phyloP scores from a whole-genome alignment of 2,888 invertebrate genomes.

The Melangyna quadrimaculata region DNA sequence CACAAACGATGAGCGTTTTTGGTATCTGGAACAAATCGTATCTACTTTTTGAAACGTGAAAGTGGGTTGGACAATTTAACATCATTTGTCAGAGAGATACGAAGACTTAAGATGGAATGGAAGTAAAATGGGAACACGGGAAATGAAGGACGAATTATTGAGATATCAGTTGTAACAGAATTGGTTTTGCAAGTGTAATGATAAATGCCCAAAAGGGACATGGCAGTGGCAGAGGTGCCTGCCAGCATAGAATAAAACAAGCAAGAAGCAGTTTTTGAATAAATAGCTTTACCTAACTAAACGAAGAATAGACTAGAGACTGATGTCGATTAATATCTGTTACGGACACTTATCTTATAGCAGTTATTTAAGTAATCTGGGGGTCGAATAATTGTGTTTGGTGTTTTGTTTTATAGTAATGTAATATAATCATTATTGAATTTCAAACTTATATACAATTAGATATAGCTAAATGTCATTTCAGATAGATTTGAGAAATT shows the following conservation, averaged over 20 bases:
- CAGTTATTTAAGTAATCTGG: not conserved
- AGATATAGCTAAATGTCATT: not conserved
- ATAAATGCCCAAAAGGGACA: constrained; percentile 50
- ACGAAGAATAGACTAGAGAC: not conserved
- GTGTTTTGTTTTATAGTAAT: not conserved
- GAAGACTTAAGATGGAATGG: constrained; percentile 24
- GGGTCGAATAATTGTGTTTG: not conserved
- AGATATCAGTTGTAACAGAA: constrained; percentile 68
- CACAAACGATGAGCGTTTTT: constrained; percentile 65
- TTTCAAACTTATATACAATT: constrained; percentile 9
- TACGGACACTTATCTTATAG: not conserved
- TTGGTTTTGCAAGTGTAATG: constrained; percentile 64
- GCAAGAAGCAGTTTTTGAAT: not conserved
- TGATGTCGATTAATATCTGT: constrained; percentile 23
- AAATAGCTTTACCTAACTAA: not conserved
- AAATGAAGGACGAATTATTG: constrained; percentile 62
- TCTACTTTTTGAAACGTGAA: constrained; percentile 64
- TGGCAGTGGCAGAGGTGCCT: not conserved
- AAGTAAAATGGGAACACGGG: constrained; percentile 18
- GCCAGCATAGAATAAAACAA: not conserved
- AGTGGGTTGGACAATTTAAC: constrained; percentile 70
- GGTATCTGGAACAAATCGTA: constrained; percentile 67
- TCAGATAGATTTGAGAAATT: not conserved
- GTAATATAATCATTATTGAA: constrained; percentile 2
- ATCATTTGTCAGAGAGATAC: constrained; percentile 63